These are phyloP conservation scores for Hydrolagus colliei DNA, from an alignment of 2,797 vertebrate species.

Conservation along the genomic window DNA sequence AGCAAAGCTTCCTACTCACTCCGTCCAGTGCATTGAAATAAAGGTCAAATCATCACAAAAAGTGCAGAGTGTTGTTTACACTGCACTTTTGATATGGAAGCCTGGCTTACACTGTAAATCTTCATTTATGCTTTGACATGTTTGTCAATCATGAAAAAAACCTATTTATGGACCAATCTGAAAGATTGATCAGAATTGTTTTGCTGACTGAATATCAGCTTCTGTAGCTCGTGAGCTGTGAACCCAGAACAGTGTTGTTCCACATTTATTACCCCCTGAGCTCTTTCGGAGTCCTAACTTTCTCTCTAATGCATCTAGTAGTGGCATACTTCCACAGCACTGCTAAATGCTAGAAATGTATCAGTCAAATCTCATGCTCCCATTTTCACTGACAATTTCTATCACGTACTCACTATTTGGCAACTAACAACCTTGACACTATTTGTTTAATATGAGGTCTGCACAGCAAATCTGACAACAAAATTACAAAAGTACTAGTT, in stretches of 20 bases:
- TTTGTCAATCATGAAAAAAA: conserved; percentile 51
- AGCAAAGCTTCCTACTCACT: neutral
- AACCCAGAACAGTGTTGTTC: neutral
- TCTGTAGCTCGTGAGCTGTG: neutral
- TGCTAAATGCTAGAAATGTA: neutral
- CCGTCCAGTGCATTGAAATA: conserved; percentile 36
- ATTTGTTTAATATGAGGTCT: neutral
- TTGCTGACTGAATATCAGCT: conserved; percentile 23
- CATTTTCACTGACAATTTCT: neutral
- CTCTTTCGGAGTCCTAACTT: neutral
- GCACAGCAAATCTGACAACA: too few species aligned
- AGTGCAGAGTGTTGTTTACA: conserved; percentile 52
- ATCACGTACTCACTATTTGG: neutral
- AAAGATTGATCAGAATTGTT: conserved; percentile 11
- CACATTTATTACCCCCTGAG: neutral
- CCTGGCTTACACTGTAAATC: conserved; percentile 55
- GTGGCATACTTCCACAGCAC: neutral
- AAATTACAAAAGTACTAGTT: too few species aligned
- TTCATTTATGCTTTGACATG: conserved; percentile 63
- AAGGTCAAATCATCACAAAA: conserved; percentile 59
- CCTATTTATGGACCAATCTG: neutral
- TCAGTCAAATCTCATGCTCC: neutral
- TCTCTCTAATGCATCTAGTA: neutral
- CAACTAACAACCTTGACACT: neutral
- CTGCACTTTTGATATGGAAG: conserved; percentile 52